A percentile compares a stretch with the other conserved stretches of the same genome.
These are phyloP conservation scores for Synanceia verrucosa DNA, from an alignment of 2,797 vertebrate species.

Conservation along the genomic window DNA sequence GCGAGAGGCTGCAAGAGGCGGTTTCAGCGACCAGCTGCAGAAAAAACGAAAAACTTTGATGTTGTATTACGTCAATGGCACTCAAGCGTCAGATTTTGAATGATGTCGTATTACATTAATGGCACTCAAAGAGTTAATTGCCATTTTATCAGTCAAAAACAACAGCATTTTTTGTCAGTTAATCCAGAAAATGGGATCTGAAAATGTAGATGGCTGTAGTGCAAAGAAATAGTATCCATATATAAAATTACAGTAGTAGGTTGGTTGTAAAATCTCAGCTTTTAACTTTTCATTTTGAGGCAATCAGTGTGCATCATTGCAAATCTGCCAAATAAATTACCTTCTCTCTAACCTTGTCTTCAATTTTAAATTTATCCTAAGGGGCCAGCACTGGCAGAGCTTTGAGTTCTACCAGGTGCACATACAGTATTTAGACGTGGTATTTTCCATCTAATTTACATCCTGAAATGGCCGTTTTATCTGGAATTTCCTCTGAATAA, in stretches of 20 bases:
- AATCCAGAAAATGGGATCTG: too few relatives aligned
- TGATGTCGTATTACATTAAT: too few relatives aligned
- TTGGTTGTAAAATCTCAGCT: conserved; percentile 2
- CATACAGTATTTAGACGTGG: conserved; percentile 52
- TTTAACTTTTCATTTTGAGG: conserved; percentile 23
- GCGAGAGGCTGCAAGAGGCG: too few relatives aligned
- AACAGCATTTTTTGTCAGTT: too few relatives aligned
- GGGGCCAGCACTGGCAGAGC: conserved; percentile 32
- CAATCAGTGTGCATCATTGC: conserved; percentile 20
- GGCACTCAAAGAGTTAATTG: too few relatives aligned
- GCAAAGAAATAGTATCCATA: not conserved
- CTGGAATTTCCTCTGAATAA: conserved; percentile 63
- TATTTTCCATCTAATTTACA: conserved; percentile 65
- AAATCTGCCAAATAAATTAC: conserved; percentile 46
- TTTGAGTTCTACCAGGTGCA: conserved; percentile 69
- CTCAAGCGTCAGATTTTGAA: too few relatives aligned
- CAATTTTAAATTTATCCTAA: conserved; percentile 26
- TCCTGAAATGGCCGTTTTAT: conserved; percentile 67
- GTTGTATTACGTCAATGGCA: too few relatives aligned
- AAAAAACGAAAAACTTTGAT: too few relatives aligned
- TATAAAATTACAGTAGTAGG: not conserved
- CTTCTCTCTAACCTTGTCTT: conserved; percentile 5
- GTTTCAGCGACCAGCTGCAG: too few relatives aligned
- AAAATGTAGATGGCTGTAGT: too few relatives aligned
- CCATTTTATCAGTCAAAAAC: too few relatives aligned